These are phyloP conservation scores for Anoura caudifer DNA, from an alignment of 2,113 vertebrate species.

Conservation along the genomic window DNA sequence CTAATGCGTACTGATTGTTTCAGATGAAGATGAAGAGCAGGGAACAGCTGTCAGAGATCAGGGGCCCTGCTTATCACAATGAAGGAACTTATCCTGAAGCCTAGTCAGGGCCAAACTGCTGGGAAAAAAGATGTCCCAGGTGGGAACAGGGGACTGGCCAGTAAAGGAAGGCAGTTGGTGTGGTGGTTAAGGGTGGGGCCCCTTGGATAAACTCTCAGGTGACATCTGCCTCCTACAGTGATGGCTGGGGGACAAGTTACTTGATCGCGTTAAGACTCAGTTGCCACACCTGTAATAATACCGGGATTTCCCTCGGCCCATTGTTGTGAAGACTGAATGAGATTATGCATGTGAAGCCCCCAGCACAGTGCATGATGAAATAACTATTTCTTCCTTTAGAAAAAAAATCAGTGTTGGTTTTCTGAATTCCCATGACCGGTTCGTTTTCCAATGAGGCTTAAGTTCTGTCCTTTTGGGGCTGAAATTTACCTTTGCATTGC, in stretches of 20 bases:
- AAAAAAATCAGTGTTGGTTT: not conserved
- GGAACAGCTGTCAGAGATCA: constrained; percentile 89
- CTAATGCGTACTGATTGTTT: constrained; percentile 89
- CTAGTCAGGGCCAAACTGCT: constrained; percentile 62
- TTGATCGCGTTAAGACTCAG: not conserved
- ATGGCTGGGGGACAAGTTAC: not conserved
- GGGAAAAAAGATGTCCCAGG: constrained; percentile 5
- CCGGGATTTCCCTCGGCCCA: not conserved
- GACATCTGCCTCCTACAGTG: not conserved
- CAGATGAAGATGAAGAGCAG: constrained; percentile 87
- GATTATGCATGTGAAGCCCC: not conserved
- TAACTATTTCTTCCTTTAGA: not conserved
- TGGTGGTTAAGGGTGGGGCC: not conserved
- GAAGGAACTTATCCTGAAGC: constrained; percentile 79
- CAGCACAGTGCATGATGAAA: not conserved
- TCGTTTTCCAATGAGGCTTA: not conserved
- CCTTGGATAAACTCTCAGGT: not conserved
- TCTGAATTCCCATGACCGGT: not conserved
- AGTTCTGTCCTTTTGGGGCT: not conserved
- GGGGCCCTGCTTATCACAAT: constrained; percentile 81
- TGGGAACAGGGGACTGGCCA: not conserved
- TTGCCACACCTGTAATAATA: not conserved
- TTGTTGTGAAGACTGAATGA: not conserved
- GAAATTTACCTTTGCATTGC: not conserved
- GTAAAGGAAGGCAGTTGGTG: not conserved